Evolutionary conservation across 2,888 invertebrate genomes (phyloP), one percentile per base, ranked within the genome.

Genomic region (Caprella mutica): DNA sequence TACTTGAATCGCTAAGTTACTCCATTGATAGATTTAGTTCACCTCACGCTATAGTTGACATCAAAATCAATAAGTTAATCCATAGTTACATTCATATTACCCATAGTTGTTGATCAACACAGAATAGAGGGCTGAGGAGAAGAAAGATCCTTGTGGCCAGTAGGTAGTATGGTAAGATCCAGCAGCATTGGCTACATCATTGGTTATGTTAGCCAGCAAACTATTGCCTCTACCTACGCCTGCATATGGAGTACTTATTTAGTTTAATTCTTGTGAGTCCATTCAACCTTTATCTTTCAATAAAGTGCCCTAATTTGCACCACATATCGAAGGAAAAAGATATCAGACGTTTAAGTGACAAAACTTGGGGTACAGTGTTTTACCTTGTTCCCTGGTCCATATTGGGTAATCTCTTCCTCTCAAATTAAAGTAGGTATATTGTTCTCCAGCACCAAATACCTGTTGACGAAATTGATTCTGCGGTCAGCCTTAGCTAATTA

Each of bases 301-400:
- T n/a, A n/a, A n/a, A n/a, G n/a, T n/a, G n/a, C n/a, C n/a, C n/a
- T n/a, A n/a, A n/a, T n/a, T n/a, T n/a, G n/a, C n/a, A n/a, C n/a
- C n/a, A n/a, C n/a, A n/a, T n/a, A n/a, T n/a, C n/a, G n/a, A n/a
- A n/a, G n/a, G n/a, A n/a, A n/a, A n/a, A n/a, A n/a, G n/a, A n/a
- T n/a, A n/a, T n/a, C n/a, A n/a, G n/a, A n/a, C n/a, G n/a, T n/a
- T n/a, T n/a, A n/a, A n/a, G n/a, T n/a, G n/a, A n/a, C n/a, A n/a
- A n/a, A n/a, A n/a, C n/a, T n/a, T 38, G 8, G n/a, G 26, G n/a
- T n/a, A 27, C 9, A 17, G 23, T 9, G 19, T 12, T 42, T 61
- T 65, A 38, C 68, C 68, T 63, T 68, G 68, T 38, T 68, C 68
- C 33, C 66, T 56, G 17, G 66, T 66, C 68, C 68, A 68, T 14